Evolutionary conservation across 2,888 invertebrate genomes (phyloP).

Genomic region (Taphrorychus bicolor): DNA sequence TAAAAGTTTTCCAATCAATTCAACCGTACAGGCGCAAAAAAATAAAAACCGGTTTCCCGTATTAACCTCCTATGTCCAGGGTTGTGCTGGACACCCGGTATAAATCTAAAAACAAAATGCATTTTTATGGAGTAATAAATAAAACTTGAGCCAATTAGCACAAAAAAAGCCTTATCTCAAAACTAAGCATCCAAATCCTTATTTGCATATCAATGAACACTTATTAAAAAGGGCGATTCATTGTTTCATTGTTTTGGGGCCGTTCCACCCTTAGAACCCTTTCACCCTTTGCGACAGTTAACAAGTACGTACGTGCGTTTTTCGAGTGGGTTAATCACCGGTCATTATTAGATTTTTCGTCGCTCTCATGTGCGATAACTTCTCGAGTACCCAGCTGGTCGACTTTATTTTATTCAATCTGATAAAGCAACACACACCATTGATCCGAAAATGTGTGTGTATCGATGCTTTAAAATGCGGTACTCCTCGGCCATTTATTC

Average conservation of each 20-base stretch:
- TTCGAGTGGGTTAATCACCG: constrained; percentile 18
- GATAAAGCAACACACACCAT: constrained; percentile 59
- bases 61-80: too few species aligned
- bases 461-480: constrained; percentile 52
- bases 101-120: too few species aligned
- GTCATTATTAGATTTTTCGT: constrained; percentile 23
- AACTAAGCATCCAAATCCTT: background rate
- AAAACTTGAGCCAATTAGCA: too few species aligned
- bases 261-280: constrained; percentile 26
- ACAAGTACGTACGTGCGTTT: constrained; percentile 20
- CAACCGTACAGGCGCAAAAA: too few species aligned
- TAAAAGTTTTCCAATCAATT: too few species aligned
- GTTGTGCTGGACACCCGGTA: too few species aligned
- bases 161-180: too few species aligned
- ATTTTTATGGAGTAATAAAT: too few species aligned
- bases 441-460: constrained; percentile 58
- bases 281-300: constrained; percentile 17
- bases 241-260: constrained; percentile 29
- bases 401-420: constrained; percentile 48
- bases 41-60: too few species aligned
- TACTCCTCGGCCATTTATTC: constrained; percentile 14
- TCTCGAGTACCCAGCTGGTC: background rate
- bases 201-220: constrained; percentile 26
- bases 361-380: background rate
- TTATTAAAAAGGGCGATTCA: constrained; percentile 18